These are phyloP conservation scores for Leucophenga maculata DNA, from an alignment of 2,888 invertebrate species.

Conservation along the genomic window DNA sequence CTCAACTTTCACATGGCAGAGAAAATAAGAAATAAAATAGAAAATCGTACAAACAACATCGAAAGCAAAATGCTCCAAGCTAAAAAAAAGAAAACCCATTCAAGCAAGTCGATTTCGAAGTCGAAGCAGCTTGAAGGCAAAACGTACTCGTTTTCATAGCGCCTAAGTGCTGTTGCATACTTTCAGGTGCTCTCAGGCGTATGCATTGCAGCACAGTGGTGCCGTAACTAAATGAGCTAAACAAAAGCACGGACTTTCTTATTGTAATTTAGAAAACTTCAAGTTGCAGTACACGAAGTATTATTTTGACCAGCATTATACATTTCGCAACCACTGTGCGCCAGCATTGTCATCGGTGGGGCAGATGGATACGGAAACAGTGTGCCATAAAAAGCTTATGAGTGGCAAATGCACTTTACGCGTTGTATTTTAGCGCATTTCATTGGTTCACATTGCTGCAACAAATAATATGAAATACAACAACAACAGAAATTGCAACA, in stretches of 20 bases:
- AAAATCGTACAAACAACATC: not conserved
- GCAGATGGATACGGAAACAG: no score
- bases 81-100: not conserved
- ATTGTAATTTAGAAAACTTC: no score
- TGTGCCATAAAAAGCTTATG: constrained; percentile 41
- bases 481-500: not conserved
- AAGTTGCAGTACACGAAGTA: no score
- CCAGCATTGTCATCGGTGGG: no score
- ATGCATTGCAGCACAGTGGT: constrained; percentile 22
- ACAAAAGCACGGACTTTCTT: not conserved
- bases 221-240: not conserved
- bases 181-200: constrained; percentile 30
- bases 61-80: constrained; percentile 20
- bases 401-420: constrained; percentile 58
- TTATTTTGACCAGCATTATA: no score
- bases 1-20: no score
- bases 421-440: constrained; percentile 60
- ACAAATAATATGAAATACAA: not conserved
- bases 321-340: no score
- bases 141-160: not conserved
- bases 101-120: no score
- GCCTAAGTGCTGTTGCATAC: constrained; percentile 14
- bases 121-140: not conserved
- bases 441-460: constrained; percentile 52
- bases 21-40: no score